Percentiles rank a stretch among this genome's conserved stretches.
These are phyloP conservation scores for Myotis findleyi DNA, from an alignment of 2,797 vertebrate species.

Conservation along the genomic window DNA sequence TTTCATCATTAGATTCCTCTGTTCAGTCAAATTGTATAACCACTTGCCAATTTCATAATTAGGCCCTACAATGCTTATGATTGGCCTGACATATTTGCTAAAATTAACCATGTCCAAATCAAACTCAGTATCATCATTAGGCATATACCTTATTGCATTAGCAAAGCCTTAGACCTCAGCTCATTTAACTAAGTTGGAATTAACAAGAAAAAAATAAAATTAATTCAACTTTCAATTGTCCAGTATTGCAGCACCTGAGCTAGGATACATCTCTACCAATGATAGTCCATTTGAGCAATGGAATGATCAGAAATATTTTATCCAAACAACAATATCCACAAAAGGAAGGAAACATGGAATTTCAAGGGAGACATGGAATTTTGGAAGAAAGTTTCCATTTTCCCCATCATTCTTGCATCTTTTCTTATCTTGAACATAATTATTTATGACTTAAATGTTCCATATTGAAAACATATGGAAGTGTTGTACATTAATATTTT, in stretches of 20 bases:
- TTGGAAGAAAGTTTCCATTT: neutral
- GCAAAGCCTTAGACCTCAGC: neutral
- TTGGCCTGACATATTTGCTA: neutral
- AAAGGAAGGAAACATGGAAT: conserved; percentile 73
- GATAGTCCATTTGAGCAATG: neutral
- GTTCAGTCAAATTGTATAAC: neutral
- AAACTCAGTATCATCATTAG: neutral
- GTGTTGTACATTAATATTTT: conserved; percentile 11
- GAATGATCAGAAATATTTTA: conserved; percentile 49
- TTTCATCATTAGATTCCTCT: neutral
- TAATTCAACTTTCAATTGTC: conserved; percentile 41
- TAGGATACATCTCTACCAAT: conserved; percentile 48
- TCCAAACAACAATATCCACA: conserved; percentile 65
- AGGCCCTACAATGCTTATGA: neutral
- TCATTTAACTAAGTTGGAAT: neutral
- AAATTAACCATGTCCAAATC: neutral
- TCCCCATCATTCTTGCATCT: neutral
- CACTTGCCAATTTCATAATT: neutral
- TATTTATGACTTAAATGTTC: conserved; percentile 63
- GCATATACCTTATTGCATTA: neutral
- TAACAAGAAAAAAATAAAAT: conserved; percentile 72
- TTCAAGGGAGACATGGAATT: conserved; percentile 48
- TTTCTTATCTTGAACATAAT: conserved; percentile 50
- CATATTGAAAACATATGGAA: conserved; percentile 52
- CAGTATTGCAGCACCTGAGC: neutral